phyloP scores from a whole-genome alignment of 1,140 invertebrate species.

The Orchestia grillus region DNA sequence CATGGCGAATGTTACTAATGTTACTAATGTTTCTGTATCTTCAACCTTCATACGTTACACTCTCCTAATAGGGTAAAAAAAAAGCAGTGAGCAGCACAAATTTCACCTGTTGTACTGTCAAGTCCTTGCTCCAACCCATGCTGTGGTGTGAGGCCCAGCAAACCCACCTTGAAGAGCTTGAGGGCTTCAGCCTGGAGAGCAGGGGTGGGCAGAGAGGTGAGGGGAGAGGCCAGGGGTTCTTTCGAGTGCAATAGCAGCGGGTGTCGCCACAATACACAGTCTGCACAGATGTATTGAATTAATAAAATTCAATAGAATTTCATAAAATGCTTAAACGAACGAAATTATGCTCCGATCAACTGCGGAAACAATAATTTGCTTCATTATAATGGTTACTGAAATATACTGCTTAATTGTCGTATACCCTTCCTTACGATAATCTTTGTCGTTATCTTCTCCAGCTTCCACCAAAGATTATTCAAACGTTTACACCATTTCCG shows the following conservation, averaged over 20 bases:
- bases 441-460: too few relatives aligned
- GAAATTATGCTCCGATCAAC: background rate
- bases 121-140: constrained; percentile 77
- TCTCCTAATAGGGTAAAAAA: too few relatives aligned
- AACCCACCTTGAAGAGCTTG: constrained; percentile 95
- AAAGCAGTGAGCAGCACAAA: background rate
- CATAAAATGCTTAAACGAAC: background rate
- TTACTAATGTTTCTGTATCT: too few relatives aligned
- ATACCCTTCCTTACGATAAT: too few relatives aligned
- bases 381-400: too few relatives aligned
- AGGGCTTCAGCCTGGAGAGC: constrained; percentile 89
- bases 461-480: too few relatives aligned
- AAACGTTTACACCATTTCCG: too few relatives aligned
- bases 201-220: constrained; percentile 85
- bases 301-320: background rate
- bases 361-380: too few relatives aligned
- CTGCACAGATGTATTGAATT: constrained; percentile 72
- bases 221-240: constrained; percentile 85
- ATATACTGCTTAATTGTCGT: too few relatives aligned
- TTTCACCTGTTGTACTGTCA: background rate
- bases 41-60: too few relatives aligned
- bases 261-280: constrained; percentile 93
- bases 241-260: constrained; percentile 91
- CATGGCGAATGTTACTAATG: too few relatives aligned
- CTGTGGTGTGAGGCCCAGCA: constrained; percentile 82